phyloP scores from a whole-genome alignment of 92 coral and sea anemone species.

The Bergia sp. region DNA sequence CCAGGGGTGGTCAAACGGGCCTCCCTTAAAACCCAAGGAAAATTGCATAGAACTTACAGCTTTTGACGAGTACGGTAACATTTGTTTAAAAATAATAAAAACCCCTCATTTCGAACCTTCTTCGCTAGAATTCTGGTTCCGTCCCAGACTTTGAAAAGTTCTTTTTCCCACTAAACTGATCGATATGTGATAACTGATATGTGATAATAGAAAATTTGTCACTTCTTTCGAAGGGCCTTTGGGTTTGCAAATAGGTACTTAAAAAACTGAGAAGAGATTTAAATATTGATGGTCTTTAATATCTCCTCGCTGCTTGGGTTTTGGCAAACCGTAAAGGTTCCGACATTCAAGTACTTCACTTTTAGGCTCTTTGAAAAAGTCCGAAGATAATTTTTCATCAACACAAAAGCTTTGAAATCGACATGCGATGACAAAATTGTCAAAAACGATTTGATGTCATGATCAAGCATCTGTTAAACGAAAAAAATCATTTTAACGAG shows the following conservation, averaged over 20 bases:
- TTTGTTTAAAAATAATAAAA: no score
- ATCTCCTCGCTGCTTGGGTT: background rate
- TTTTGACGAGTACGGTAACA: no score
- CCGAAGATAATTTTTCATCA: background rate
- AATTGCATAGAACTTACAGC: no score
- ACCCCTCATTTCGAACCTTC: no score
- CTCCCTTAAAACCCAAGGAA: no score
- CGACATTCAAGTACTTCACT: background rate
- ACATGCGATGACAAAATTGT: slow-evolving; percentile 4
- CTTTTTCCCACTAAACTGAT: background rate
- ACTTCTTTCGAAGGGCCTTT: background rate
- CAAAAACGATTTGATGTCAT: background rate
- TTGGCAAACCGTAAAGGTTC: background rate
- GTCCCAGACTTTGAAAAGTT: background rate
- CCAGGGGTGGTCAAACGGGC: no score
- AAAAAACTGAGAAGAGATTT: background rate
- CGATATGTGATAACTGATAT: background rate
- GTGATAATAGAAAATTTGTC: background rate
- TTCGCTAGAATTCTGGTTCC: no score
- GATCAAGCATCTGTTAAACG: slow-evolving; percentile 25
- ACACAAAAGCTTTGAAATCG: slow-evolving; percentile 21
- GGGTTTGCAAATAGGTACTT: background rate
- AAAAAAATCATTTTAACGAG: slow-evolving; percentile 25
- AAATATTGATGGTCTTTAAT: background rate
- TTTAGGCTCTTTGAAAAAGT: background rate